These are phyloP conservation scores for Betta splendens DNA, from an alignment of 2,797 vertebrate species.

Conservation along the genomic window DNA sequence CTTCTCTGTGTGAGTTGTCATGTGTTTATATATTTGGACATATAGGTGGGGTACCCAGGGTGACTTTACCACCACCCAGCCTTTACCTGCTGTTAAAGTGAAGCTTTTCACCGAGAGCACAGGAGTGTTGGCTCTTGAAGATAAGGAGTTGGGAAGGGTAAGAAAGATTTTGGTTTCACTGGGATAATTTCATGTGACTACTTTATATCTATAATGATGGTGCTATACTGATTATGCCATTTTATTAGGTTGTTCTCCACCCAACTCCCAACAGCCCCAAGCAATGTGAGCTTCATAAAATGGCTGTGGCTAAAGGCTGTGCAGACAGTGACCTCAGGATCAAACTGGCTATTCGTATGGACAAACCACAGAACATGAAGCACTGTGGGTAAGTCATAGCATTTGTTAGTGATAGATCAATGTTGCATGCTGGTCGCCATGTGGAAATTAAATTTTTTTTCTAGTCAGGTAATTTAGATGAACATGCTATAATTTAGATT, in stretches of 20 bases:
- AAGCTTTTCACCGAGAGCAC: slow-evolving; percentile 99
- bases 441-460: too few relatives aligned
- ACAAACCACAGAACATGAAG: slow-evolving; percentile 99
- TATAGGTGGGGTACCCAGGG: slow-evolving; percentile 97
- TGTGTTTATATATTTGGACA: slow-evolving; percentile 23
- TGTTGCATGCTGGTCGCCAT: neutral
- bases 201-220: too few relatives aligned
- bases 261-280: slow-evolving; percentile 97
- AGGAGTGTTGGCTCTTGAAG: slow-evolving; percentile 94
- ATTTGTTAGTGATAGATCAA: too few relatives aligned
- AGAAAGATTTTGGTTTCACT: neutral
- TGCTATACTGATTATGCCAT: neutral
- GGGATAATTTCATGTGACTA: neutral
- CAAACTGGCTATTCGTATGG: slow-evolving; percentile 97
- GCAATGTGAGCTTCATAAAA: slow-evolving; percentile 96
- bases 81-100: slow-evolving; percentile 95
- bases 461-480: too few relatives aligned
- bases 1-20: neutral
- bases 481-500: too few relatives aligned
- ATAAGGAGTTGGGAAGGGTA: slow-evolving; percentile 97
- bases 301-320: slow-evolving; percentile 96
- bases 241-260: slow-evolving; percentile 91
- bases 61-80: slow-evolving; percentile 96
- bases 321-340: slow-evolving; percentile 95
- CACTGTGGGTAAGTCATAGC: slow-evolving; percentile 92